Evolutionary conservation across 1,140 invertebrate species (phyloP), one percentile per base, ranked within the genome.

Genomic region (Drosophila nigrodunni): DNA sequence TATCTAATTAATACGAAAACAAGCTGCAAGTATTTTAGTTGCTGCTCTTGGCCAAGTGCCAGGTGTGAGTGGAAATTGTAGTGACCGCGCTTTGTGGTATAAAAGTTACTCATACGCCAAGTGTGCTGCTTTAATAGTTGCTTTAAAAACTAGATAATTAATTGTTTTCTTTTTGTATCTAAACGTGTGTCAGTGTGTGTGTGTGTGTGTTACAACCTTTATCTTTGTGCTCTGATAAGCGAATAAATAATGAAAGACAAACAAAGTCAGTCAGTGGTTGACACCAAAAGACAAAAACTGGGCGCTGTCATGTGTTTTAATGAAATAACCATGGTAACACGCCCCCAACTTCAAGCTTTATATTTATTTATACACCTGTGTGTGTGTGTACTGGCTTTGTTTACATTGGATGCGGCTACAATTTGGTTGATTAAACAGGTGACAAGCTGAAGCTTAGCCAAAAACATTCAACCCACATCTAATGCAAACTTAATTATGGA

Each of bases 241-340:
- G 77, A 89, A 80, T 88, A 88, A 88, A 89, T 88, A 88, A 88
- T 88, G 77, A 89, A 85, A 85, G 80, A 65, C 82, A 88, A 89
- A 89, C 85, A 88, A 78, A 89, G 77, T 78, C 80, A 69, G 77
- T 78, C 77, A 66, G 41, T 44, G 37, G 49, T 61, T 72, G 79
- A 72, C 65, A 76, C 59, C 79, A 59, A 44, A 55, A 52, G 34
- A 76, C 59, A 69, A 65, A 74, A 1, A 57, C 50, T 73, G 44
- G 60, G 52, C 64, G 25, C 8, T 11, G 77, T 80, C 80, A 81
- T 89, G 74, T 82, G 83, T 77, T 82, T 74, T 72, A 80, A 87
- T 88, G 74, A 77, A 87, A 71, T 74, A 70, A 75, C 59, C 74
- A 54, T 49, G 44, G 30, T 13, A 43, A 65, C 66, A 87, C 70